phyloP scores from a whole-genome alignment of 1,140 invertebrate species.

The Drosophila ohnishii region DNA sequence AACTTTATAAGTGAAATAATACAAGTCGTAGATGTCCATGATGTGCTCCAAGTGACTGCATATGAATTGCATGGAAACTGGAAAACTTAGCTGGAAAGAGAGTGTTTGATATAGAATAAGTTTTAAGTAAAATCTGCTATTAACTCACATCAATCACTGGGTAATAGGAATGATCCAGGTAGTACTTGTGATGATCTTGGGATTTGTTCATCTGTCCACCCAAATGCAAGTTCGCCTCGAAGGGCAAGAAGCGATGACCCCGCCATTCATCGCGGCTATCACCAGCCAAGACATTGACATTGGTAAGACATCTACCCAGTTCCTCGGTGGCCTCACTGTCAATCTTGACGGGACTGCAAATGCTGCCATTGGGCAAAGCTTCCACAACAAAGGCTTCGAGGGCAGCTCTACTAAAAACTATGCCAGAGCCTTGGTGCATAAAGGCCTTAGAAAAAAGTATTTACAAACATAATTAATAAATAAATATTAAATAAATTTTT shows the following conservation, averaged over 20 bases:
- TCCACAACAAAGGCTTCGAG: conserved; percentile 34
- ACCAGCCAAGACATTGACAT: conserved; percentile 57
- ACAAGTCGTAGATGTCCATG: conserved; percentile 28
- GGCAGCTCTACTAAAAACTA: conserved; percentile 58
- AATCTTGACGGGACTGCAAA: conserved; percentile 29
- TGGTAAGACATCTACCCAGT: conserved; percentile 54
- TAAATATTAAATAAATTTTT: no score
- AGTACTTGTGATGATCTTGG: conserved; percentile 36
- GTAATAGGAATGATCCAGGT: conserved; percentile 45
- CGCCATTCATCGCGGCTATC: conserved; percentile 58
- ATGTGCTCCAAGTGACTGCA: conserved; percentile 24
- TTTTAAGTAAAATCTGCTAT: not conserved
- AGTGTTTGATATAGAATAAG: not conserved
- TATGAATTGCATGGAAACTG: conserved; percentile 41
- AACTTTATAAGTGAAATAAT: conserved; percentile 53
- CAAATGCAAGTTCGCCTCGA: conserved; percentile 35
- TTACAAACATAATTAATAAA: no score
- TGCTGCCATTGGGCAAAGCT: conserved; percentile 45
- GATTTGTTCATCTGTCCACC: conserved; percentile 25
- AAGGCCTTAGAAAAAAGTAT: conserved; percentile 22
- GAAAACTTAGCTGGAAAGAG: conserved; percentile 26
- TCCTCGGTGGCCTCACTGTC: conserved; percentile 31
- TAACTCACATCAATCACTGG: conserved; percentile 45
- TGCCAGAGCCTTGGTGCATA: conserved; percentile 35
- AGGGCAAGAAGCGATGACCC: conserved; percentile 61